These are phyloP conservation scores for Nyctereutes procyonoides DNA, from an alignment of 2,113 vertebrate genomes.

Conservation along the genomic window DNA sequence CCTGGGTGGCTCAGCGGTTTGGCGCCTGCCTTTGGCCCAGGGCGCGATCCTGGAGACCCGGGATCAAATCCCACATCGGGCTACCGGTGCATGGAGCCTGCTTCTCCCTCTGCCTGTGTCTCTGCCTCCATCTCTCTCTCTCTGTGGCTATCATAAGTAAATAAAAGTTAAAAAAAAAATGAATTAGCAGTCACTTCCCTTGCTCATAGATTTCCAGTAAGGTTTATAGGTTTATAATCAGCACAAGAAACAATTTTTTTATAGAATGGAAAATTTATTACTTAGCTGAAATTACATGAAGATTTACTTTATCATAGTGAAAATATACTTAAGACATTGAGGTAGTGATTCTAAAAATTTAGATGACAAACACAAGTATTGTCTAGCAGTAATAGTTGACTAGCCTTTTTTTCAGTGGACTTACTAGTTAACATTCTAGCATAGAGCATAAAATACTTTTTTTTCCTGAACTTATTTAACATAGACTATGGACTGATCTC, in stretches of 20 bases:
- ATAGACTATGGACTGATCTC: not conserved
- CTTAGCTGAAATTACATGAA: not conserved
- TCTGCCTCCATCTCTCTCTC: no score
- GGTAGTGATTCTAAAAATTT: slow-evolving; percentile 48
- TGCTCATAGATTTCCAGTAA: slow-evolving; percentile 10
- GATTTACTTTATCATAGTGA: slow-evolving; percentile 39
- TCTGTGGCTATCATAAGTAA: no score
- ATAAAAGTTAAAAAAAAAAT: no score
- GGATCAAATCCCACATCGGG: no score
- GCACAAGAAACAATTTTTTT: slow-evolving; percentile 15
- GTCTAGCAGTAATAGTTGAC: not conserved
- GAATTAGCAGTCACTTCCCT: not conserved
- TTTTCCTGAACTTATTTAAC: slow-evolving; percentile 8
- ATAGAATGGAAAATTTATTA: not conserved
- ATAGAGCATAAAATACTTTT: not conserved
- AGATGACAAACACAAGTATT: not conserved
- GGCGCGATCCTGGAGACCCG: no score
- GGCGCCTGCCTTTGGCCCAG: no score
- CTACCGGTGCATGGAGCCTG: no score
- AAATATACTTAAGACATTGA: slow-evolving; percentile 3
- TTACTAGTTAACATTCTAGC: slow-evolving; percentile 18
- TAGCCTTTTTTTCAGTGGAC: slow-evolving; percentile 27
- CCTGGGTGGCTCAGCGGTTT: no score
- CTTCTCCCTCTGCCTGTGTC: no score
- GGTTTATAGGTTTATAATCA: not conserved